Percentiles rank a stretch among this genome's conserved stretches.
These are phyloP conservation scores for Papilio xuthus DNA, from an alignment of 1,140 invertebrate genomes.

Conservation along the genomic window DNA sequence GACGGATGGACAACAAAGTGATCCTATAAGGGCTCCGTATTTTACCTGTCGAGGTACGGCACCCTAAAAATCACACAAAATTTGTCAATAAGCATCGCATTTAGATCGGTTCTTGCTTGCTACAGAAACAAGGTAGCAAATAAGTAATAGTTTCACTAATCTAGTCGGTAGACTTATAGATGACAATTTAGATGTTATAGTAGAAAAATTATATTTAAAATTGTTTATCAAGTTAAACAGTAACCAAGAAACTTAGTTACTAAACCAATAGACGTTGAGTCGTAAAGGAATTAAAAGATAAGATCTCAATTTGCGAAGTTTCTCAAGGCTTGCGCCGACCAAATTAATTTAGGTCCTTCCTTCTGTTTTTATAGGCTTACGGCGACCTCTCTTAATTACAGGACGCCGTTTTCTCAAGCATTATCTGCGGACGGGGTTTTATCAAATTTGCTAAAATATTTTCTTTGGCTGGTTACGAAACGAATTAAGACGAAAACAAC, in stretches of 20 bases:
- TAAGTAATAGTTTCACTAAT: no score
- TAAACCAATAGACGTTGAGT: conserved; percentile 44
- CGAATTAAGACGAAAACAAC: conserved; percentile 2
- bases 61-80: no score
- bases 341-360: conserved; percentile 60
- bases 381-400: conserved; percentile 50
- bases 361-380: conserved; percentile 48
- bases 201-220: neutral
- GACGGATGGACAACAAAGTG: no score
- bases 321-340: conserved; percentile 41
- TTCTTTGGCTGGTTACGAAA: conserved; percentile 19
- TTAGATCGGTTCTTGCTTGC: no score
- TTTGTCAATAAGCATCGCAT: no score
- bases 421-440: conserved; percentile 46
- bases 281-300: conserved; percentile 67
- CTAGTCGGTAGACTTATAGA: no score
- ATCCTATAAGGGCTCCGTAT: no score
- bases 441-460: conserved; percentile 32
- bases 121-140: no score
- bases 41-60: no score
- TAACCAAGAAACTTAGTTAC: conserved; percentile 38
- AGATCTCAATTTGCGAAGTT: conserved; percentile 67
- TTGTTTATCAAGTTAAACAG: conserved; percentile 15
- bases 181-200: neutral
- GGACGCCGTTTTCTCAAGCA: conserved; percentile 47